Evolutionary conservation across 2,113 vertebrate genomes (phyloP).

Genomic region (Puma concolor): DNA sequence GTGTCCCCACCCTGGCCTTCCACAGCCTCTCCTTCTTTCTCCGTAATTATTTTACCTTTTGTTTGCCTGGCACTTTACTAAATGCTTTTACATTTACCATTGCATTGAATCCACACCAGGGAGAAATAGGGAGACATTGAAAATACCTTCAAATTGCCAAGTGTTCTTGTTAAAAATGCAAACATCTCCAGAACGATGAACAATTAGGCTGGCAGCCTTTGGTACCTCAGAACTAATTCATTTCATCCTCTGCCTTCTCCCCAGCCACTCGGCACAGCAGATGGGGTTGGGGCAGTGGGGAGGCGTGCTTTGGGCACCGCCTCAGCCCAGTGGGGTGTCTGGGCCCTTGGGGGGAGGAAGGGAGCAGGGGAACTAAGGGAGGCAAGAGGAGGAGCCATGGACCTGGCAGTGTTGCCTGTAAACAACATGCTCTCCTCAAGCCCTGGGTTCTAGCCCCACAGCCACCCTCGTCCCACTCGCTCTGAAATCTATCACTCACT

Average conservation of each 20-base stretch:
- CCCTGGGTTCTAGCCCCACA: neutral
- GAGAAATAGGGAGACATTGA: slow-evolving; percentile 51
- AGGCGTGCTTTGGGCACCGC: neutral
- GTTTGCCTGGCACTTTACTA: slow-evolving; percentile 50
- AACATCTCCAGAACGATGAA: slow-evolving; percentile 35
- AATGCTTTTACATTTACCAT: slow-evolving; percentile 63
- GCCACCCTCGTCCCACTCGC: neutral
- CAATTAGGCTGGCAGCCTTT: slow-evolving; percentile 35
- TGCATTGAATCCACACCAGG: slow-evolving; percentile 15
- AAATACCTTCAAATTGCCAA: slow-evolving; percentile 71
- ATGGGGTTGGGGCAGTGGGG: rapidly evolving
- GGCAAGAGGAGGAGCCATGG: neutral
- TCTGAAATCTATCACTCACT: neutral
- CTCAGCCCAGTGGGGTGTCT: neutral
- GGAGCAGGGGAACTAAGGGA: neutral
- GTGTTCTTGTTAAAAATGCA: slow-evolving; percentile 77
- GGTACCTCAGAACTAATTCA: neutral
- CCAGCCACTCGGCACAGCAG: neutral
- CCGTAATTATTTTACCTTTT: slow-evolving; percentile 64
- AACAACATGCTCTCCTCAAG: neutral
- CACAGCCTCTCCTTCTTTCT: neutral
- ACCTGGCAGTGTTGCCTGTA: rapidly evolving
- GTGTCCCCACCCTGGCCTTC: neutral
- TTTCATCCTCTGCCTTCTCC: neutral
- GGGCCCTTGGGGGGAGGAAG: neutral